Base-by-base conservation (phyloP, 2,113 vertebrate genomes). In the Hemichromis elongatus region DNA sequence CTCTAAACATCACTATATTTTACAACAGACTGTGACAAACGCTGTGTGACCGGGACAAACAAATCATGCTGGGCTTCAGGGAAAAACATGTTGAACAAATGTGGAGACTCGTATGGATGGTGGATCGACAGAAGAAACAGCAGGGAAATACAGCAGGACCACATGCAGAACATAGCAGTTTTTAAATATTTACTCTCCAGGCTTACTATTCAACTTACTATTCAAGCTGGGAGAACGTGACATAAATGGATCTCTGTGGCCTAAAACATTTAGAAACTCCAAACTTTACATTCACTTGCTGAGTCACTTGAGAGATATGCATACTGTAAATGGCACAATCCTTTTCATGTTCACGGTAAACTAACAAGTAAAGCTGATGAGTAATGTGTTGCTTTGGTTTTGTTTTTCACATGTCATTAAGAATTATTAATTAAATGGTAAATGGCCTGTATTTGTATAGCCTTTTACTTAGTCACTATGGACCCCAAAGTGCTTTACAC, bases 11-110 rank as follows among this genome's bases (percentile, higher is more conserved):
- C 80, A 70, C 88, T 87, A 85, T 87, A 53, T 82, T 90, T 87
- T 83, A 83, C 84, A 73, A 66, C 77, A 85, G 83, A 90, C 75
- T 80, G 88, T 56, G 81, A 86, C 87, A 55, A 87, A 77, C 12
- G 5, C 79, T 79, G 86, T 80, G 85, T 85, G 87, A 85, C 89
- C 78, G 85, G 78, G 87, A 89, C 84, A 80, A 90, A 89, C 59
- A 92, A 86, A 92, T 89, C 90, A 80, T 7, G 8, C 68, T 73
- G 53, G 61, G 79, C 86, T 89, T 81, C 59, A 73, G 81, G 89
- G 80, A 8, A 57, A 84, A 85, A 68, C 82, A 87, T 81, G 88
- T 77, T 42, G 84, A 83, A 85, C 81, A 86, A 88, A 84, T 80
- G 83, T 66, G 70, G 16, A 55, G 30, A 84, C 30, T 79, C 5